A percentile compares a stretch with the other conserved stretches of the same genome.
Conservation (phyloP, 1,140 invertebrate species). For the Ephestia elutella region DNA sequence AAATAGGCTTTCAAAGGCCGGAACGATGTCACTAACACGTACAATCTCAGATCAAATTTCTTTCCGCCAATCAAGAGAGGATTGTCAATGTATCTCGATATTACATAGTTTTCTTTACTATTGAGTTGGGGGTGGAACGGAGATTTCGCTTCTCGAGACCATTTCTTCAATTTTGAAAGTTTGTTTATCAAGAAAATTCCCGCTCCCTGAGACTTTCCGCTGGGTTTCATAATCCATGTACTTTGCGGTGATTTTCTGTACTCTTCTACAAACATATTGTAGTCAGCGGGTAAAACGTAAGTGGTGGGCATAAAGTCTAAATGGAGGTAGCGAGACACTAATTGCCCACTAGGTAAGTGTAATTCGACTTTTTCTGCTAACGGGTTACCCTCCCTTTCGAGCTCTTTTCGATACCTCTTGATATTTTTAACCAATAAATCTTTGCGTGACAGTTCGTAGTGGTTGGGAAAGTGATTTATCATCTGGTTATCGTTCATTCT, state of each 20-base stretch:
- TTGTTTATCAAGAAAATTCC: slow-evolving; percentile 94
- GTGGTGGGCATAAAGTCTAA: slow-evolving; percentile 95
- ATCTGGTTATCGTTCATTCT: slow-evolving; percentile 93
- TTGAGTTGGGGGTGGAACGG: slow-evolving; percentile 86
- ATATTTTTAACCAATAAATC: slow-evolving; percentile 97
- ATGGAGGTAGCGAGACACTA: slow-evolving; percentile 85
- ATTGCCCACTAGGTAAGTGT: slow-evolving; percentile 76
- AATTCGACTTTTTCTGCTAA: slow-evolving; percentile 83
- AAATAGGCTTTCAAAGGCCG: slow-evolving; percentile 87
- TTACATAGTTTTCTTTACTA: slow-evolving; percentile 91
- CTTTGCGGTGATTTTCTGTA: slow-evolving; percentile 94
- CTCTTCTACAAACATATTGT: slow-evolving; percentile 97
- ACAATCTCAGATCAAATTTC: slow-evolving; percentile 90
- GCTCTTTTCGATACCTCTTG: slow-evolving; percentile 93
- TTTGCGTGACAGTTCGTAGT: slow-evolving; percentile 95
- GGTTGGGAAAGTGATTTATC: slow-evolving; percentile 95
- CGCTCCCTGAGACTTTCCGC: slow-evolving; percentile 91
- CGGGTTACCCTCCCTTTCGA: slow-evolving; percentile 92
- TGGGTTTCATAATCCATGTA: slow-evolving; percentile 99
- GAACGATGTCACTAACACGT: slow-evolving; percentile 89
- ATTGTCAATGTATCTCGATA: slow-evolving; percentile 91
- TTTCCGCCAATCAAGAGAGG: slow-evolving; percentile 90
- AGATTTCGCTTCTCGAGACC: slow-evolving; percentile 87
- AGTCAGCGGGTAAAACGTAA: slow-evolving; percentile 95
- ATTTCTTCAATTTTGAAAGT: slow-evolving; percentile 90